Conservation (phyloP, 2,113 vertebrate species). For the Corythornis cristatus region DNA sequence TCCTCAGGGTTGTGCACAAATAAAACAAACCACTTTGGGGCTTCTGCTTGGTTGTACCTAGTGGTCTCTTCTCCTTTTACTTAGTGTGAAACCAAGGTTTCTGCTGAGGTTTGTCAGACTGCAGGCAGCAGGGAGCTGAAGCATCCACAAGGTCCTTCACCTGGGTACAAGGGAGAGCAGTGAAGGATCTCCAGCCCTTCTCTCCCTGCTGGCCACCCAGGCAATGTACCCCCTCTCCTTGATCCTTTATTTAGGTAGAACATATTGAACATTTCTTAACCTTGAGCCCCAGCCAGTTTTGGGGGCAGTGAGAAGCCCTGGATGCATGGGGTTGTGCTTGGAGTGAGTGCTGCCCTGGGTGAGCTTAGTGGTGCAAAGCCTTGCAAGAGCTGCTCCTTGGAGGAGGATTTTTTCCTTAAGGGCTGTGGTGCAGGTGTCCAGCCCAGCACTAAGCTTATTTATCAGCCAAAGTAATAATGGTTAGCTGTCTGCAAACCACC, state of each 20-base stretch:
- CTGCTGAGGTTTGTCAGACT: neutral
- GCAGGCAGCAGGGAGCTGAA: fast-evolving
- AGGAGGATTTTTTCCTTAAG: neutral
- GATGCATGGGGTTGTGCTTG: fast-evolving
- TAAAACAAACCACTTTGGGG: neutral
- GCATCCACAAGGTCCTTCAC: neutral
- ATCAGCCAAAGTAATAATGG: neutral
- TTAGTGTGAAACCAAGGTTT: neutral
- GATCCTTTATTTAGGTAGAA: neutral
- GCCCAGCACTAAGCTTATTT: neutral
- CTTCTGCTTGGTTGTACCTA: neutral
- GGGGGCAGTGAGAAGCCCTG: neutral
- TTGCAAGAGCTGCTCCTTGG: neutral
- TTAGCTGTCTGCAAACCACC: neutral
- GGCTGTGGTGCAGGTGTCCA: neutral
- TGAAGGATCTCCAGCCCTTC: neutral
- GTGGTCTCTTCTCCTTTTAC: neutral
- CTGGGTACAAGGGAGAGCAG: neutral
- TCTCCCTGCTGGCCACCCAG: neutral
- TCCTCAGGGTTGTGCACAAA: neutral
- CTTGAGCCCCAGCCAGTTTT: neutral
- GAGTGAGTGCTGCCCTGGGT: neutral
- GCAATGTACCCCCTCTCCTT: neutral
- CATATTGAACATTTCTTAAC: neutral
- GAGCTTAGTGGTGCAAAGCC: neutral